phyloP scores from a whole-genome alignment of 2,797 vertebrate species.

The Cynopterus sphinx region DNA sequence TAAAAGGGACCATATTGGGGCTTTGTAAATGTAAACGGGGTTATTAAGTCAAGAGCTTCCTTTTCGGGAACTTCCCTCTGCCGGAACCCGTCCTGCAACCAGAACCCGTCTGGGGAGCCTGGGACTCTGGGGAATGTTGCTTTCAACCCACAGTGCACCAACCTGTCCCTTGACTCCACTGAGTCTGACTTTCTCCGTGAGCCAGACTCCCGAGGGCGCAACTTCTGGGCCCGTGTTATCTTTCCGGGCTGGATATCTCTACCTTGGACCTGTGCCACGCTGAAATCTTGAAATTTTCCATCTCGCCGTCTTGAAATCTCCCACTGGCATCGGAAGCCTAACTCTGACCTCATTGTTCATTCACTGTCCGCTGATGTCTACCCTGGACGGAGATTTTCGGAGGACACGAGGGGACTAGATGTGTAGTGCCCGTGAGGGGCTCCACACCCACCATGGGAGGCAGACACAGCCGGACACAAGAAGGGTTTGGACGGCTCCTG shows the following conservation, averaged over 20 bases:
- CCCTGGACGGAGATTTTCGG: not conserved
- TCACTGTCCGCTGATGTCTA: not conserved
- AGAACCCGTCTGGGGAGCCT: not conserved
- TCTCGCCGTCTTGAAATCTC: constrained; percentile 45
- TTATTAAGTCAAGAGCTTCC: not conserved
- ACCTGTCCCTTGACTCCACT: not conserved
- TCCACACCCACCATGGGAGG: not conserved
- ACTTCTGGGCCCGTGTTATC: not conserved
- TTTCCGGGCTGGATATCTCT: not conserved
- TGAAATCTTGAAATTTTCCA: constrained; percentile 46
- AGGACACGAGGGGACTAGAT: not conserved
- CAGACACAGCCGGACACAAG: not conserved
- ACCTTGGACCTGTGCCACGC: not conserved
- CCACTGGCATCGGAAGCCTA: not conserved
- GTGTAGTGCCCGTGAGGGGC: not conserved
- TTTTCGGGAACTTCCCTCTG: not conserved
- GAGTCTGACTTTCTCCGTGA: not conserved
- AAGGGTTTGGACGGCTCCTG: not conserved
- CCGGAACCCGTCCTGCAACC: not conserved
- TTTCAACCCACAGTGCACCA: not conserved
- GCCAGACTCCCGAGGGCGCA: not conserved
- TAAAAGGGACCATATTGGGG: not conserved
- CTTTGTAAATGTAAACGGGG: not conserved
- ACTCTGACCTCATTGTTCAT: not conserved
- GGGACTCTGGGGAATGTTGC: not conserved